These are phyloP conservation scores for Ophion ellenae DNA, from an alignment of 2,888 invertebrate genomes.

Conservation along the genomic window DNA sequence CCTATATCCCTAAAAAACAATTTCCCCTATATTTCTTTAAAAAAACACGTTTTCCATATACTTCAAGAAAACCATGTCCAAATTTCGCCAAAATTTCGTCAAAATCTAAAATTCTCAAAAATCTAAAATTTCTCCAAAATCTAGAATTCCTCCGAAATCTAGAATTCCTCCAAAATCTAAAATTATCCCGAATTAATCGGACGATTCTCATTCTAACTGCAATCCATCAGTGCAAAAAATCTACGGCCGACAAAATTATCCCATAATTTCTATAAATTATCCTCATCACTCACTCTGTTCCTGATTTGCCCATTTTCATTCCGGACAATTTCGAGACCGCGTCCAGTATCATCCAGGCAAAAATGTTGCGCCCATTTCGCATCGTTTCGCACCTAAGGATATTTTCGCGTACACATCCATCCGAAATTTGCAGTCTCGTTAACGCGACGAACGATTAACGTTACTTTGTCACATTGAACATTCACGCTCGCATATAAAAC, in stretches of 20 bases:
- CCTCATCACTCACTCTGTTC: background rate
- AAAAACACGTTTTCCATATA: too few species aligned
- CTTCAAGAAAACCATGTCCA: background rate
- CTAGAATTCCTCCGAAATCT: too few species aligned
- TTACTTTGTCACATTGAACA: conserved; percentile 27
- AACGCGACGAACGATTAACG: conserved; percentile 39
- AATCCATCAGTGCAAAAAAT: background rate
- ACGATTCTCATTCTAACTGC: too few species aligned
- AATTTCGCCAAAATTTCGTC: too few species aligned
- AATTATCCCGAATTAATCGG: too few species aligned
- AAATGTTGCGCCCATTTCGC: background rate
- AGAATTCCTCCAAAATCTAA: too few species aligned
- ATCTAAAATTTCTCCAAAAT: too few species aligned
- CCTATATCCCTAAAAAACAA: too few species aligned
- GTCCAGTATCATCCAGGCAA: background rate
- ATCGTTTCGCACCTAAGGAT: too few species aligned
- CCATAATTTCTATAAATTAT: background rate
- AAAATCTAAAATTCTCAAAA: too few species aligned
- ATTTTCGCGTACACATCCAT: background rate
- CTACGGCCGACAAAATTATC: background rate
- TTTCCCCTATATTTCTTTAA: too few species aligned
- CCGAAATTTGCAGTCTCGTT: conserved; percentile 24
- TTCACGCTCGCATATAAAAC: conserved; percentile 1
- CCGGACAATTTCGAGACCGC: background rate
- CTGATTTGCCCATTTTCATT: background rate